Evolutionary conservation across 2,888 invertebrate genomes (phyloP).

Genomic region (Napeogenes sylphis): DNA sequence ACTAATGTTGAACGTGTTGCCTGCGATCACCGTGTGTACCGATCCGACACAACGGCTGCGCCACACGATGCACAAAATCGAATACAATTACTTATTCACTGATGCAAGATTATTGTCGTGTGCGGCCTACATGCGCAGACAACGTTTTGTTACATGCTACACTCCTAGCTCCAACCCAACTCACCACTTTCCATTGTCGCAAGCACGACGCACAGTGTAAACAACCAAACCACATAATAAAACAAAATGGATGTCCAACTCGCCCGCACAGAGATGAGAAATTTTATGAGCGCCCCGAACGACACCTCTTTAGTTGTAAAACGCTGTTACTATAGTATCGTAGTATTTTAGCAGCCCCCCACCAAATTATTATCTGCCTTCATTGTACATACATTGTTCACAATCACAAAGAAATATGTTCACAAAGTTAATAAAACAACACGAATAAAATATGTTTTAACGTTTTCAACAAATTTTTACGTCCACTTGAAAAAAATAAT

Average conservation of each 20-base stretch:
- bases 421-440: conserved; percentile 49
- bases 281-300: conserved; percentile 63
- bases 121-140: conserved; percentile 71
- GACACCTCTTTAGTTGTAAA: conserved; percentile 68
- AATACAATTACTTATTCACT: conserved; percentile 69
- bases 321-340: conserved; percentile 76
- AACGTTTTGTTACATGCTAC: conserved; percentile 43
- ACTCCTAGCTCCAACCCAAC: conserved; percentile 48
- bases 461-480: conserved; percentile 62
- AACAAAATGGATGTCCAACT: conserved; percentile 75
- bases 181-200: conserved; percentile 74
- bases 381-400: conserved; percentile 51
- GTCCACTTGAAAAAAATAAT: conserved; percentile 74
- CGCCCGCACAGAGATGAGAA: conserved; percentile 67
- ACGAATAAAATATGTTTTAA: conserved; percentile 50
- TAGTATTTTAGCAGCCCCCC: conserved; percentile 78
- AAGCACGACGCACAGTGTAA: conserved; percentile 63
- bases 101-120: conserved; percentile 69
- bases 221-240: conserved; percentile 73
- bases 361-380: conserved; percentile 68
- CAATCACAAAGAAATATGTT: conserved; percentile 59
- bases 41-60: conserved; percentile 53
- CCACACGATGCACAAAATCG: conserved; percentile 69
- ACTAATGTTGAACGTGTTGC: conserved; percentile 28
- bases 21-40: conserved; percentile 28